Percentiles rank a stretch among this genome's conserved stretches.
These are phyloP conservation scores for Monopterus albus DNA, from an alignment of 2,113 vertebrate species.

Conservation along the genomic window DNA sequence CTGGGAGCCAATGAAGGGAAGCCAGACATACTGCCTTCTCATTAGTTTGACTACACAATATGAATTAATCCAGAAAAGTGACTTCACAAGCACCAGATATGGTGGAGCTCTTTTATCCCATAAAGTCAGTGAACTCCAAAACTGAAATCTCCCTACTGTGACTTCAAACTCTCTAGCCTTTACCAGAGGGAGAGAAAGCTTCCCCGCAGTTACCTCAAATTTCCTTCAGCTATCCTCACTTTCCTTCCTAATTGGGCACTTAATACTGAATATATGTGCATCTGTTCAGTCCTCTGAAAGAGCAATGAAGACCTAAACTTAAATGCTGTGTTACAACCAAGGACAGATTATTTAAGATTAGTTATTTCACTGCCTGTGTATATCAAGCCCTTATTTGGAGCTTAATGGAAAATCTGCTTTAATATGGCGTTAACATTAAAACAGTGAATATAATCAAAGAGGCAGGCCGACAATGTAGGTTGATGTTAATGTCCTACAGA, in stretches of 20 bases:
- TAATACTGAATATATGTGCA: background rate
- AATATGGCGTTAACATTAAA: background rate
- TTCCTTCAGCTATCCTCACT: background rate
- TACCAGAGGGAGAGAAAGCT: background rate
- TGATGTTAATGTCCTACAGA: background rate
- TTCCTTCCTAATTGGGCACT: background rate
- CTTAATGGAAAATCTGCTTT: background rate
- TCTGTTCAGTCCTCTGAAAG: background rate
- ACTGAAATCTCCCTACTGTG: background rate
- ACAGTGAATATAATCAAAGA: background rate
- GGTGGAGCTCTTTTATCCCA: too few relatives aligned
- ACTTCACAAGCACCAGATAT: too few relatives aligned
- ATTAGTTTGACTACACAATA: too few relatives aligned
- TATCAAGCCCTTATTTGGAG: background rate
- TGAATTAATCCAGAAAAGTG: too few relatives aligned
- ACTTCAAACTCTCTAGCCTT: background rate
- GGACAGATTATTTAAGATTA: conserved; percentile 1
- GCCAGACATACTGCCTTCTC: too few relatives aligned
- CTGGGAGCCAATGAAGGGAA: too few relatives aligned
- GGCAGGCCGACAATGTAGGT: background rate
- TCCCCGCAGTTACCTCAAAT: background rate
- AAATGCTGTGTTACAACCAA: background rate
- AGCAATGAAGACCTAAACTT: background rate
- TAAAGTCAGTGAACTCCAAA: background rate
- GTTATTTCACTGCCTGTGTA: background rate